Evolutionary conservation across 2,797 vertebrate species (phyloP), one percentile per base, ranked within the genome.

Genomic region (Rousettus madagascariensis): DNA sequence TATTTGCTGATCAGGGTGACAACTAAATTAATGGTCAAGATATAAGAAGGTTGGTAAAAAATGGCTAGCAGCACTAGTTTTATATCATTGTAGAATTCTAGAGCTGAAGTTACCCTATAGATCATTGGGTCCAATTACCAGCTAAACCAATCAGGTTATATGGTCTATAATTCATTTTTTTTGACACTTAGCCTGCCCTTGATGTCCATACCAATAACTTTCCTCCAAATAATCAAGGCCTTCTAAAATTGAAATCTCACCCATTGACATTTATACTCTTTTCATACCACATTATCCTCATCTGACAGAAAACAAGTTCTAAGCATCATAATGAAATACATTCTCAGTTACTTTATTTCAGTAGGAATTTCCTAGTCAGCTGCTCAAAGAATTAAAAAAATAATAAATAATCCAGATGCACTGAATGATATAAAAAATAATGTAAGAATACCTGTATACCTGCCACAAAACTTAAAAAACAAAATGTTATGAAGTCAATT

Each of bases 401-500:
- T 51, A 88, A 30, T 53, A 91, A 91, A 86, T 79, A 75, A 91
- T 61, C 91, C 33, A 84, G 33, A 72, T 87, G 46, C 3, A 63
- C 8, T 55, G 43, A 86, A 93, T 90, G 24, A 77, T 72, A 72
- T 46, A 83, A 79, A 59, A 89, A 71, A 75, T 75, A 69, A 84
- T 88, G 28, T 72, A 57, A 61, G 41, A 89, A 74, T 1, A 78
- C 38, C 9, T 78, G 20, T 63, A 28, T 77, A 66, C 8, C 30
- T 88, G 33, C 17, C 28, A 93, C 30, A 77, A 78, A 92, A 46
- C 41, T 94, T 90, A 96, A 89, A 43, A 94, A 86, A n/a, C 65
- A 71, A 77, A 96, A 75, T 6, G 36, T 69, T 90, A 66, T 78
- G 43, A 82, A 94, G 46, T 92, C 79, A 90, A 72, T 93, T 38